These are phyloP conservation scores for Heliothis peltigera DNA, from an alignment of 2,888 invertebrate genomes.

Conservation along the genomic window DNA sequence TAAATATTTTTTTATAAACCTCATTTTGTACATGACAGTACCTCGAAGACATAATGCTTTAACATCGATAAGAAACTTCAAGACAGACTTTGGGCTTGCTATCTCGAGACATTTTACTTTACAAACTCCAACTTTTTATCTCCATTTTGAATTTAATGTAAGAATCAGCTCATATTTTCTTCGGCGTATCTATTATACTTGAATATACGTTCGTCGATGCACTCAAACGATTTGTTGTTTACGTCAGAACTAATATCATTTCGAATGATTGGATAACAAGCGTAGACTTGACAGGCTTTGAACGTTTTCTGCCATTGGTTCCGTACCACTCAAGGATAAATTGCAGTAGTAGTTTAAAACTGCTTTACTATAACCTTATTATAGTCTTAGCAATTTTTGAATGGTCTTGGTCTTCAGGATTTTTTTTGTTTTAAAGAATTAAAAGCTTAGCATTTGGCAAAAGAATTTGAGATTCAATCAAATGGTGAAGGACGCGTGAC, in stretches of 20 bases:
- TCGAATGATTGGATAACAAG: constrained; percentile 32
- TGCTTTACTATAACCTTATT: constrained; percentile 11
- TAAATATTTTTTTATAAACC: too few species aligned
- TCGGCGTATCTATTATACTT: constrained; percentile 13
- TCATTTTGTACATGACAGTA: constrained; percentile 5
- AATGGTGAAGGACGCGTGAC: neutral
- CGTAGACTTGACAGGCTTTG: constrained; percentile 11
- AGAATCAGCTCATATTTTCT: constrained; percentile 44
- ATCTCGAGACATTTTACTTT: constrained; percentile 52
- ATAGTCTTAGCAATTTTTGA: constrained; percentile 18
- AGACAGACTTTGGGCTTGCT: constrained; percentile 50
- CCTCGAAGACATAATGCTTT: constrained; percentile 5
- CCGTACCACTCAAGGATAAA: constrained; percentile 30
- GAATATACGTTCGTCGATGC: constrained; percentile 28
- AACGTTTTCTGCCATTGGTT: constrained; percentile 17
- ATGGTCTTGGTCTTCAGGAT: neutral
- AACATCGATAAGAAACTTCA: constrained; percentile 43
- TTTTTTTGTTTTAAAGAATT: too few species aligned
- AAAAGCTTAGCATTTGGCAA: too few species aligned
- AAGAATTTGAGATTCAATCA: neutral
- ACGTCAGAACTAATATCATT: constrained; percentile 39
- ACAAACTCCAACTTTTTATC: constrained; percentile 52
- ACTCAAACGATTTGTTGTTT: constrained; percentile 40
- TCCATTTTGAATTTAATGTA: constrained; percentile 56
- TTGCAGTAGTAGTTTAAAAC: constrained; percentile 22